Evolutionary conservation across 2,888 invertebrate genomes (phyloP).

Genomic region (Leptothorax acervorum): DNA sequence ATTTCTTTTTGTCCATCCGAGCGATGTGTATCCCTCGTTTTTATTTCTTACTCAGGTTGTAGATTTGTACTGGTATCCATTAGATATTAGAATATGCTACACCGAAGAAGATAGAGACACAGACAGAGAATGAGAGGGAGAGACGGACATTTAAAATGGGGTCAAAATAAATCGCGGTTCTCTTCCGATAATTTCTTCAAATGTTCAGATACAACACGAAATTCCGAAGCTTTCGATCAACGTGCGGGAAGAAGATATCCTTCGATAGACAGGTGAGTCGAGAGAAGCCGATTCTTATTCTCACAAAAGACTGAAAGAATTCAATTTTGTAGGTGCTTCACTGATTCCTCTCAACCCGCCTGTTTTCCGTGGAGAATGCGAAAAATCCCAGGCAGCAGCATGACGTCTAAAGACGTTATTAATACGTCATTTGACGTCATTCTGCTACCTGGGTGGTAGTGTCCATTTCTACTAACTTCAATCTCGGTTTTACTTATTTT

Average conservation of each 20-base stretch:
- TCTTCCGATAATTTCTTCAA: background rate
- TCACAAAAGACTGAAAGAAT: background rate
- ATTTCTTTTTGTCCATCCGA: constrained; percentile 68
- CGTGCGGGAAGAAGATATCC: background rate
- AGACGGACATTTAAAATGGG: constrained; percentile 54
- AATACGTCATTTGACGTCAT: too few species aligned
- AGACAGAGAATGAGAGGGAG: background rate
- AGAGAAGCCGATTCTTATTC: background rate
- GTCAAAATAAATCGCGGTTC: constrained; percentile 56
- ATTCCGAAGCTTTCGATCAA: background rate
- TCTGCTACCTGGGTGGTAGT: too few species aligned
- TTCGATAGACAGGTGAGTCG: background rate
- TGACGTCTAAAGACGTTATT: too few species aligned
- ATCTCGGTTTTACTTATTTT: too few species aligned
- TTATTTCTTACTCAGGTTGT: constrained; percentile 80
- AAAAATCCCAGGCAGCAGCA: background rate
- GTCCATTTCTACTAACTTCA: too few species aligned
- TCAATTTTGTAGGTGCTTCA: background rate
- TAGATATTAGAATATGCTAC: constrained; percentile 83
- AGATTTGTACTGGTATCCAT: constrained; percentile 85
- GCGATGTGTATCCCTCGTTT: constrained; percentile 69
- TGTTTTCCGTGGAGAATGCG: background rate
- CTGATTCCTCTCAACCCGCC: background rate
- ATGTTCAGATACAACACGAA: background rate
- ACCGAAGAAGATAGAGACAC: constrained; percentile 51